These are phyloP conservation scores for Diacarnus erythraeanus DNA, from an alignment of 37 sponge, comb jelly and placozoan genomes.

Conservation along the genomic window DNA sequence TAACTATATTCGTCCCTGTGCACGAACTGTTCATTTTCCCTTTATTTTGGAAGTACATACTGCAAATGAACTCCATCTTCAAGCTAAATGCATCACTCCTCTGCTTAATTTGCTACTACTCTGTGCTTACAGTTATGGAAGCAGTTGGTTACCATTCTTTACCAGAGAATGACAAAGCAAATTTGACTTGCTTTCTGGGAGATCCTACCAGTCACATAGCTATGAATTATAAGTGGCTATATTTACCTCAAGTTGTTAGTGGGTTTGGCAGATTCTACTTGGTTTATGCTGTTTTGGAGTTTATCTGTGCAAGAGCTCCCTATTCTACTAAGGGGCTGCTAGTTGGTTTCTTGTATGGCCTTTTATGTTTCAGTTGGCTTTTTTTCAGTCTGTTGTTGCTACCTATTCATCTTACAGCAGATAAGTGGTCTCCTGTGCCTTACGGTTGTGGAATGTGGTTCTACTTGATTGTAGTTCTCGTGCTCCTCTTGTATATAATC, in stretches of 20 bases:
- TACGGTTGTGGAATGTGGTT: conserved; percentile 1
- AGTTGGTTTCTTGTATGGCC: conserved; percentile 11
- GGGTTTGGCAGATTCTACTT: background rate
- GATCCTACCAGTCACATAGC: background rate
- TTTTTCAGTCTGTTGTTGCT: background rate
- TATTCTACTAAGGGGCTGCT: conserved; percentile 11
- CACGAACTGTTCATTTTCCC: background rate
- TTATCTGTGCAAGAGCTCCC: conserved; percentile 15
- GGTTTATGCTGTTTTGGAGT: background rate
- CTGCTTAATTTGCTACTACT: no score
- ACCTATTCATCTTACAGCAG: background rate
- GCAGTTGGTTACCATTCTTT: background rate
- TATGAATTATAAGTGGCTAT: background rate
- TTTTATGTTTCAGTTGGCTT: background rate
- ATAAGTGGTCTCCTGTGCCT: background rate
- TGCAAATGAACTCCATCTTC: background rate
- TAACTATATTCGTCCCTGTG: background rate
- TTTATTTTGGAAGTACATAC: no score
- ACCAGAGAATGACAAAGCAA: background rate
- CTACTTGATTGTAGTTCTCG: background rate
- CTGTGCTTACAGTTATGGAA: background rate
- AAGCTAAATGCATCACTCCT: background rate
- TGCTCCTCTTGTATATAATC: background rate
- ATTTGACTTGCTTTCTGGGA: background rate
- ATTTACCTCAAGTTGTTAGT: background rate